Evolutionary conservation across 2,113 vertebrate species (phyloP).

Genomic region (Alligator mississippiensis): DNA sequence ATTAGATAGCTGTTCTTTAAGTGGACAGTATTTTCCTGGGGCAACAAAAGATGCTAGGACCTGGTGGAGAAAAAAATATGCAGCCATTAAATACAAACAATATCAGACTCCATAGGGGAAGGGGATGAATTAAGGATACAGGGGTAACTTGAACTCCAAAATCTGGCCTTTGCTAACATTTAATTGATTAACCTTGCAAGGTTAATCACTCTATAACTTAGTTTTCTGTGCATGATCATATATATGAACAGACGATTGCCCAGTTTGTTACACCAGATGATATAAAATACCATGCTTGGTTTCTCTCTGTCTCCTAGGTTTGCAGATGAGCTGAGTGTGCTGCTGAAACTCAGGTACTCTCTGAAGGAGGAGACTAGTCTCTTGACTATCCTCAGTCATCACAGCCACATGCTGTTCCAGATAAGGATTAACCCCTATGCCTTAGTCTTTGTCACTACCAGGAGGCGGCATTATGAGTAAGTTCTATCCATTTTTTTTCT

Average conservation of each 20-base stretch:
- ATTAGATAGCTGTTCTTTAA: neutral
- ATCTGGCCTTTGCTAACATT: neutral
- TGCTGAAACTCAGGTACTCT: conserved; percentile 81
- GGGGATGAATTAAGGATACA: fast-evolving
- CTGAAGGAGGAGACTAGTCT: conserved; percentile 84
- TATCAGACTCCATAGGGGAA: no score
- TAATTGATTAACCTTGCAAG: neutral
- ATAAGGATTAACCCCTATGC: conserved; percentile 78
- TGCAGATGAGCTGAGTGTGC: conserved; percentile 85
- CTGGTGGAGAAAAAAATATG: neutral
- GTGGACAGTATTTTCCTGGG: neutral
- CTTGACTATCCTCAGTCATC: conserved; percentile 82
- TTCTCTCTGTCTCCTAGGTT: conserved; percentile 74
- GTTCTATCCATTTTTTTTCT: conserved; percentile 10
- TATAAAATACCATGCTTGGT: fast-evolving
- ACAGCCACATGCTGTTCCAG: conserved; percentile 83
- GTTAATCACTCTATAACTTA: fast-evolving
- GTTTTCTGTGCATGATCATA: fast-evolving
- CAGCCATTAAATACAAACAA: neutral
- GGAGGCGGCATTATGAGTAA: conserved; percentile 90
- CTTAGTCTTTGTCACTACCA: conserved; percentile 83
- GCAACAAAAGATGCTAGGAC: neutral
- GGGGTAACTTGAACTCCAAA: neutral
- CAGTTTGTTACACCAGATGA: neutral
- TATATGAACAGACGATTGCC: neutral